Evolutionary conservation across 1,140 invertebrate species (phyloP), one percentile per base, ranked within the genome.

Genomic region (Brachionus manjavacas): DNA sequence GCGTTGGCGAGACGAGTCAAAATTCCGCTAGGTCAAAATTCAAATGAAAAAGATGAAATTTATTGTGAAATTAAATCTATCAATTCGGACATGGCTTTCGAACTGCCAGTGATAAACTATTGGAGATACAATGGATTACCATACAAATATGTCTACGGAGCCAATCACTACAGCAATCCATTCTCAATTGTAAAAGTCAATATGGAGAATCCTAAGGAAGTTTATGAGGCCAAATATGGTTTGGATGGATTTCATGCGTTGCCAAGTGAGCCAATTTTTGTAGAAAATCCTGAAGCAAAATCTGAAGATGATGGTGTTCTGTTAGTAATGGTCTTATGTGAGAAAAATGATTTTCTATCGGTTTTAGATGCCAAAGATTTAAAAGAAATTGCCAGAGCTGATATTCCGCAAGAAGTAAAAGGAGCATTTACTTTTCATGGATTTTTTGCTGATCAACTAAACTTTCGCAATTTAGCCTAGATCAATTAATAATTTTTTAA

Each of bases 61-160:
- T 43, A 64, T 25, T 81, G 79, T 64, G 55, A 64, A 39, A 25
- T 81, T 8, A 81, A 81, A 64, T 28, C 14, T 1, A 12, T 81
- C 3, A 81, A 64, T 12, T 25, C 20, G 7, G n/a, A 81, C 3
- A 1, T 64, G 16, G 20, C 79, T 28, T 68, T 87, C 23, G 86
- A 87, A 20, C 43, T 94, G 0, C 95, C 95, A 0, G 91, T 93
- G 64, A 93, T 96, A 79, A 93, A 95, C 89, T 94, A 94, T 84
- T 92, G 93, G 43, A 85, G 84, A 14, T 91, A 90, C 88, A 91
- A 93, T 79, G 94, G 94, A 86, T 90, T 87, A 84, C 86, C 87
- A 8, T 96, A 96, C 88, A 91, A 92, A 79, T 96, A 94, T 88
- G 96, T 95, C 87, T 96, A 96, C 87, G 94, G 88, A 12, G 87